A percentile compares a stretch with the other conserved stretches of the same genome.
phyloP scores from a whole-genome alignment of 2,797 vertebrate species.

The Melanotaenia maccullochi region DNA sequence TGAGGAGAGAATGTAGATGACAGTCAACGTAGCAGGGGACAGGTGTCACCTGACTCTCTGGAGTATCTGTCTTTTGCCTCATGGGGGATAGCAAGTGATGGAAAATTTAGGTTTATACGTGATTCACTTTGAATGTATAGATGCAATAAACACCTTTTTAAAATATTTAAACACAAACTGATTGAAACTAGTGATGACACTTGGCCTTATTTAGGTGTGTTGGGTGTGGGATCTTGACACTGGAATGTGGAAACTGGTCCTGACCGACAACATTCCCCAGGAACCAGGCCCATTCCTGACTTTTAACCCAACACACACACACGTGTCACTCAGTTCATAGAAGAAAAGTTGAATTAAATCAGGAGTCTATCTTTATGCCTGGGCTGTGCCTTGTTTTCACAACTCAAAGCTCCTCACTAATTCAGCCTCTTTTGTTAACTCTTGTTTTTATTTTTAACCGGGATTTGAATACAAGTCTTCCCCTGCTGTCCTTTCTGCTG shows the following conservation, averaged over 20 bases:
- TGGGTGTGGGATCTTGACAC: constrained; percentile 11
- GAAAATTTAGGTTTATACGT: background rate
- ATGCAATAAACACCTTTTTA: background rate
- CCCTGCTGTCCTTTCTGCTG: background rate
- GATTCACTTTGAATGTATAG: background rate
- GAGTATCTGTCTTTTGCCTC: constrained; percentile 37
- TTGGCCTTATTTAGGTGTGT: background rate
- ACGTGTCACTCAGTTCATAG: background rate
- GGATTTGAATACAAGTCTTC: background rate
- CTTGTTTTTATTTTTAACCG: background rate
- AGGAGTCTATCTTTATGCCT: background rate
- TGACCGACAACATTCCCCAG: constrained; percentile 62
- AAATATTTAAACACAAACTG: background rate
- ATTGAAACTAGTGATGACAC: background rate
- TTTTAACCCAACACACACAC: constrained; percentile 1
- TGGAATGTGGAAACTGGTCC: constrained; percentile 62
- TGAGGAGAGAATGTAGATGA: constrained; percentile 51
- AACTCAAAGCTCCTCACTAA: background rate
- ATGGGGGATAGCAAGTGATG: constrained; percentile 14
- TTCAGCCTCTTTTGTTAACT: background rate
- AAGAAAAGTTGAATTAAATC: background rate
- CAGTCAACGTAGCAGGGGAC: constrained; percentile 30
- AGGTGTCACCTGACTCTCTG: constrained; percentile 58
- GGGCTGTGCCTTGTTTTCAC: background rate
- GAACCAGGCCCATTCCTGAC: constrained; percentile 1